These are phyloP conservation scores for Nasua narica DNA, from an alignment of 2,797 vertebrate species.

Conservation along the genomic window DNA sequence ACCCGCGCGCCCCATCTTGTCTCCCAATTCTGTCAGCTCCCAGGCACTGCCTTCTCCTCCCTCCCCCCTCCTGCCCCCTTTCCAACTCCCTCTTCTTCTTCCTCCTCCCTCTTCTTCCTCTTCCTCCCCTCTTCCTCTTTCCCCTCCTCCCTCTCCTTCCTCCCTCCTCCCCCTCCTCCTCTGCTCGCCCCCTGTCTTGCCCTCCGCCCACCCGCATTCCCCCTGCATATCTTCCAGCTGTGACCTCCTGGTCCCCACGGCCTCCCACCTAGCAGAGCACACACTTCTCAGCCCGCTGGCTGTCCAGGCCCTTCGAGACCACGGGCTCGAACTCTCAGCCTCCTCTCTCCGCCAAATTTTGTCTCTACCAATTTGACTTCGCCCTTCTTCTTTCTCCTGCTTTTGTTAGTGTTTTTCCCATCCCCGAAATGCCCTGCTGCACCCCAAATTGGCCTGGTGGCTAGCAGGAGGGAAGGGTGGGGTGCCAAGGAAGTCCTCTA, in stretches of 20 bases:
- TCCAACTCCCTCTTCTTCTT: neutral
- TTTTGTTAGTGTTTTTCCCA: too few species aligned
- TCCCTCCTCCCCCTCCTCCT: accelerated
- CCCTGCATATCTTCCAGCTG: accelerated
- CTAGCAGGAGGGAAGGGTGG: neutral
- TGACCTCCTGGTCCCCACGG: accelerated
- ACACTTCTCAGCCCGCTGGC: neutral
- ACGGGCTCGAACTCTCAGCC: neutral
- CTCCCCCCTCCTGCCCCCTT: neutral
- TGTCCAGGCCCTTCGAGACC: neutral
- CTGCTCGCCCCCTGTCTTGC: accelerated
- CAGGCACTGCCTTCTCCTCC: neutral
- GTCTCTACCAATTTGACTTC: neutral
- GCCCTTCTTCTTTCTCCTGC: accelerated
- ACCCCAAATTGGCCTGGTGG: neutral
- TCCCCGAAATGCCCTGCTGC: neutral
- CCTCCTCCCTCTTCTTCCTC: neutral
- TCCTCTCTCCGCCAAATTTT: neutral
- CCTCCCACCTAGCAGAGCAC: neutral
- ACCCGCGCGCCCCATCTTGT: neutral
- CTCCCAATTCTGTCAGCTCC: neutral
- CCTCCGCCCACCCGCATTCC: accelerated
- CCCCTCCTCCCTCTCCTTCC: neutral
- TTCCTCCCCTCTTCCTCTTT: accelerated
- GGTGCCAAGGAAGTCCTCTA: neutral